Evolutionary conservation across 2,888 invertebrate genomes (phyloP), one percentile per base, ranked within the genome.

Genomic region (Idaea dimidiata): DNA sequence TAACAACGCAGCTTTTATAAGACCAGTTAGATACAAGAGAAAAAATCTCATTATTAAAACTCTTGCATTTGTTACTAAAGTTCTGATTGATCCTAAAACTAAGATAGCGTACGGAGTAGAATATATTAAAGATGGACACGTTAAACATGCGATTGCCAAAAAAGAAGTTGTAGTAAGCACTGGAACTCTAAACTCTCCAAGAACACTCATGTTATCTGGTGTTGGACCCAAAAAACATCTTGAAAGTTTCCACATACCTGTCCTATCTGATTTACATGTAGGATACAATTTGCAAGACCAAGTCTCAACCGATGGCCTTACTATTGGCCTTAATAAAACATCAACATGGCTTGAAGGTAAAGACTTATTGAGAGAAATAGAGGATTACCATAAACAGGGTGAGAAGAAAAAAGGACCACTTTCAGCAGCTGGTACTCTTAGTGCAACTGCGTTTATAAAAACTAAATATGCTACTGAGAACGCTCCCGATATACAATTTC

Each of bases 1-100:
- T 14, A 91, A 95, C 0, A 95, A 95, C 75, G 87, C 82, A 0
- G 95, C 95, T 0, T 95, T 94, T 74, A 94, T 95, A n/a, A 84
- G 94, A 66, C 95, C 95, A 0, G 93, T 95, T 18, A 84, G 95
- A 33, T 81, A 91, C 55, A 93, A 76, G 64, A 71, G 88, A 54
- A 77, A 94, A 6, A 94, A 94, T 73, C 81, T 95, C 4, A 82
- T 74, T 0, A 84, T 95, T 0, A 82, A 84, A 76, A 87, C 93
- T 0, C 82, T 93, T 54, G 87, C 94, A 0, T 93, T 94, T 73
- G 94, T 92, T 0, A 83, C 86, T 0, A 86, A 93, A 75, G 77
- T 95, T 6, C 83, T 95, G 10, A 93, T 95, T 43, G 92, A 95
- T 73, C 56, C 7, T 56, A 68, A 78, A 81, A 58, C 79, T 0